Evolutionary conservation across 2,888 invertebrate genomes (phyloP).

Genomic region (Metallyticus violacea): DNA sequence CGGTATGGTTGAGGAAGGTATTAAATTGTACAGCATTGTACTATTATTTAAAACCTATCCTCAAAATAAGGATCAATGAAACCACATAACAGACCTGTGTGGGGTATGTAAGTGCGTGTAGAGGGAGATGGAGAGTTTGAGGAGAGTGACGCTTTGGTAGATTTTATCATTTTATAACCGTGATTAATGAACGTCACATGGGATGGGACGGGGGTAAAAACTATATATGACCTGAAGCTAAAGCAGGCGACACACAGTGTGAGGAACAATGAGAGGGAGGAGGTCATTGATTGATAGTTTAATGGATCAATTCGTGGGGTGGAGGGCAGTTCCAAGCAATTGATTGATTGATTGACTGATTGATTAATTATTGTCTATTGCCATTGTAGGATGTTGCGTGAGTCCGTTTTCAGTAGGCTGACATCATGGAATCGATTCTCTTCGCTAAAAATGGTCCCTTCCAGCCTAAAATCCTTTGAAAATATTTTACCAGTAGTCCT

Average conservation of each 20-base stretch:
- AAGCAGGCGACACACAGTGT: background rate
- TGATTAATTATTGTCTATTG: constrained; percentile 16
- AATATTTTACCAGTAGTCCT: too few species aligned
- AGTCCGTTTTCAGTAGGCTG: background rate
- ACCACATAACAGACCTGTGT: background rate
- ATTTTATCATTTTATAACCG: background rate
- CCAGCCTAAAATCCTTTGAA: too few species aligned
- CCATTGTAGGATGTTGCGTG: background rate
- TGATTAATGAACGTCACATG: constrained; percentile 2
- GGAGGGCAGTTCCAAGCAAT: background rate
- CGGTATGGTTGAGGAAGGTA: background rate
- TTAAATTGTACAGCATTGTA: background rate
- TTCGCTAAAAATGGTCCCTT: background rate
- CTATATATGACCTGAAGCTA: background rate
- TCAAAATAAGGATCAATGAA: background rate
- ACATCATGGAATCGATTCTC: background rate
- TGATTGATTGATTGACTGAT: background rate
- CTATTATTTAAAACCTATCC: background rate
- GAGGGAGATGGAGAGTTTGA: too few species aligned
- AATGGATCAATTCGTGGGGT: background rate
- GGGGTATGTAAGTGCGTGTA: background rate
- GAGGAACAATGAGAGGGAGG: background rate
- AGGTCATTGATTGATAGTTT: background rate
- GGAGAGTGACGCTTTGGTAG: too few species aligned
- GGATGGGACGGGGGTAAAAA: background rate